These are phyloP conservation scores for Pantherophis guttatus DNA, from an alignment of 2,113 vertebrate species.

Conservation along the genomic window DNA sequence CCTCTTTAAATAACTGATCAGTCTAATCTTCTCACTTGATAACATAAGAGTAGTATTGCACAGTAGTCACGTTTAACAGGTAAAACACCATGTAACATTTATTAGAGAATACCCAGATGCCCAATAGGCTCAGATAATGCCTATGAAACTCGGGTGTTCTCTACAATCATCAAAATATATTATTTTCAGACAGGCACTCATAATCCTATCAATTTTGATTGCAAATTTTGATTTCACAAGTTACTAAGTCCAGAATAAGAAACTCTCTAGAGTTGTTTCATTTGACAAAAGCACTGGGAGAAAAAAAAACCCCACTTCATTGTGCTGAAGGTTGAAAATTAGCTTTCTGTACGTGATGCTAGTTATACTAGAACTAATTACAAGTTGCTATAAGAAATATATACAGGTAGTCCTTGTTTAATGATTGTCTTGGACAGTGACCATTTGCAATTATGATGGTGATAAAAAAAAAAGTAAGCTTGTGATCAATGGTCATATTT, in stretches of 20 bases:
- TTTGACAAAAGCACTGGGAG: background rate
- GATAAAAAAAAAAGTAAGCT: background rate
- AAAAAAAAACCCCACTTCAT: background rate
- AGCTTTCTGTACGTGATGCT: background rate
- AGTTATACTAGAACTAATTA: background rate
- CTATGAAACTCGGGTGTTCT: background rate
- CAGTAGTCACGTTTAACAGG: background rate
- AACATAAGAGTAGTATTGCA: background rate
- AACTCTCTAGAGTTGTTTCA: background rate
- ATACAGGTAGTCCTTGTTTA: background rate
- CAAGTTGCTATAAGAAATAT: background rate
- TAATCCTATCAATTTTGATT: background rate
- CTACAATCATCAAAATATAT: background rate
- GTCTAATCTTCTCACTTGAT: background rate
- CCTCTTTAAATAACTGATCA: background rate
- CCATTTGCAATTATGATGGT: background rate
- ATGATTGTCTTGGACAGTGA: background rate
- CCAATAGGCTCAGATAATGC: background rate
- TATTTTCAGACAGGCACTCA: background rate
- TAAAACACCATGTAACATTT: background rate
- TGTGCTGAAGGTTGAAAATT: background rate
- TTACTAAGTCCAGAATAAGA: background rate
- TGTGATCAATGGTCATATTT: background rate
- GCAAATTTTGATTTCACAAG: background rate
- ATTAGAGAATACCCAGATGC: background rate